Base-by-base conservation (phyloP, 2,797 vertebrate species). In the Takifugu rubripes region DNA sequence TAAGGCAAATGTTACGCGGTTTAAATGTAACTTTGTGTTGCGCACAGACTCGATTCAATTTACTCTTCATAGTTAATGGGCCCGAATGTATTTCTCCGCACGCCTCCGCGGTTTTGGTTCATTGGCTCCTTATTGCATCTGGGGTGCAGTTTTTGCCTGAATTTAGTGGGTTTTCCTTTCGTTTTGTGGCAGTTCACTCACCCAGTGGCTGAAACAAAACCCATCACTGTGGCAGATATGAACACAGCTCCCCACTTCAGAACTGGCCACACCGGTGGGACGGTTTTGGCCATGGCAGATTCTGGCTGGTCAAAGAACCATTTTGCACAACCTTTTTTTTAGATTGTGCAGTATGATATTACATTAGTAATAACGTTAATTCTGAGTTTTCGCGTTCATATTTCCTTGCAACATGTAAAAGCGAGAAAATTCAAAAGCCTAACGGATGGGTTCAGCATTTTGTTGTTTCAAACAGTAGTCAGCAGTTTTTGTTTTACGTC, bases 401-500 rank as follows among this genome's bases (percentile, higher is more conserved):
- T 10, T 17, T 44, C 8, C 33, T 10, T 40, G 10, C 12, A 40
- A 59, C 36, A 59, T 43, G 42, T 27, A 5, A 12, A 3, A 14
- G 6, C 5, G 17, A 21, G 57, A 72, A 76, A 53, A 5, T 10
- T 26, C n/a, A 59, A 64, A 78, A 70, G 42, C 49, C 40, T 1
- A 57, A 59, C 25, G 54, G 29, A 36, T 52, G 50, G 74, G 52
- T 56, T 61, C 50, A 61, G 59, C 48, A 52, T 68, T 76, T 66
- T 52, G 25, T 56, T 59, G 45, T 44, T 24, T 31, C 16, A 67
- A 59, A 61, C 52, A 53, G 31, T n/a, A 74, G 70, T 84, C 81
- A 84, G 77, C 78, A 66, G 69, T 77, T 82, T 82, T 60, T 57
- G 61, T 66, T 75, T 74, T 25, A 67, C 55, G 52, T 27, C 50